Base-by-base conservation (phyloP, 2,113 vertebrate genomes). In the Motacilla alba region DNA sequence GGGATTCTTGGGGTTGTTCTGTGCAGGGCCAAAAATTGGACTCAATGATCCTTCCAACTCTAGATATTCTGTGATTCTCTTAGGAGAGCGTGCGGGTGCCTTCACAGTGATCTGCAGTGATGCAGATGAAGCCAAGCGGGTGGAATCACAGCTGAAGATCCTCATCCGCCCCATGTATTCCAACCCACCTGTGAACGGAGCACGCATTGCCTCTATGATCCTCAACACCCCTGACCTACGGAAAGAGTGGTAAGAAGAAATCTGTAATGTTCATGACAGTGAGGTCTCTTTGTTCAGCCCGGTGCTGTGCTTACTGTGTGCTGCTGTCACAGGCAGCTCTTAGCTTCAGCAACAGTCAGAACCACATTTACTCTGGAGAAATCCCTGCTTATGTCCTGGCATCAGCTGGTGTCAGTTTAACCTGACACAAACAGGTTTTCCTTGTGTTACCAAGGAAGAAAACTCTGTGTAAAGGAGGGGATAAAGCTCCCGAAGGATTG, bases 121-220 rank as follows among this genome's bases (percentile, higher is more conserved):
- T 5, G 90, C 96, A 0, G 99, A 99, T 7, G 99, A 99, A 96
- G 99, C 99, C 66, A 99, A 99, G 97, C 97, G 99, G 58, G 99
- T 99, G 0, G 99, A 99, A 74, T 99, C 99, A 3, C 99, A 99
- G 93, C 96, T 99, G 74, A 99, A 99, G 98, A 99, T 99, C 94
- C 98, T 99, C 69, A 99, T 99, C 96, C 98, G 99, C 26, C 99
- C 99, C 90, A 99, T 99, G 98, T 99, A 99, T 92, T 99, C 99
- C 94, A 99, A 99, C 96, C 99, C 99, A 2, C 99, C 99, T 10
- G 33, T 99, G 95, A 99, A 99, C 0, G 99, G 99, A 16, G 99
- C 99, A 33, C 98, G 99, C 70, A 99, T 99, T 11, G 99, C 99
- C 23, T 78, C 99, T 2, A 93, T 98, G 39, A 99, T 99, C 86